Evolutionary conservation across 2,888 invertebrate species (phyloP), one percentile per base, ranked within the genome.

Genomic region (Homarus gammarus): DNA sequence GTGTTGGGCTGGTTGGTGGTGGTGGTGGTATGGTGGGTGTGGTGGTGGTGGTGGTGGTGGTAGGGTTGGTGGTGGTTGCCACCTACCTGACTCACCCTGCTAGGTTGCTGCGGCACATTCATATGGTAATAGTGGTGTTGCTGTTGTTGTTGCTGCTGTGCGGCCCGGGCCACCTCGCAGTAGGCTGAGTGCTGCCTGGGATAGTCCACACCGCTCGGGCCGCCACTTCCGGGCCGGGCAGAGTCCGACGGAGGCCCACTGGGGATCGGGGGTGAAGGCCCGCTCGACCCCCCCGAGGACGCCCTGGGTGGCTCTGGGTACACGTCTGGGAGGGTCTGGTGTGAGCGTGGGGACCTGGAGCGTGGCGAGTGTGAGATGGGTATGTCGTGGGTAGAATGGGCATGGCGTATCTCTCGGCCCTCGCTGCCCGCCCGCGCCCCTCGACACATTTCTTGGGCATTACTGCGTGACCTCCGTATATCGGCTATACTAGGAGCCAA

Each of bases 211-310:
- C 79, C 61, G 27, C 83, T 44, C 31, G 61, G 83, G 75, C 82
- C 77, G 8, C 87, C 90, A 38, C 87, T 70, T 36, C 84, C 87
- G n/a, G 84, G 68, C 31, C 85, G 84, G n/a, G 87, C 38, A 3
- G 88, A 40, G n/a, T 87, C 87, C n/a, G 87, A 87, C 36, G 90
- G 87, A 22, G 90, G 90, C 15, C 90, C 81, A 51, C 86, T 86
- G 44, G 91, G 89, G 51, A 91, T 85, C n/a, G 91, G 91, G 38
- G 91, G 91, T 15, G 91, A 91, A 61, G 91, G 90, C 8, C 91
- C 91, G 72, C 90, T 90, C 70, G 91, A 91, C 18, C 90, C 91
- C 77, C 91, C 90, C 1, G 91, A 91, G n/a, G 91, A 91, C 22
- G 90, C 84, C 64, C 87, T 83, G 18, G 91, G 85, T 40, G 88